These are phyloP conservation scores for Choreutis nemorana DNA, from an alignment of 2,888 invertebrate species.

Conservation along the genomic window DNA sequence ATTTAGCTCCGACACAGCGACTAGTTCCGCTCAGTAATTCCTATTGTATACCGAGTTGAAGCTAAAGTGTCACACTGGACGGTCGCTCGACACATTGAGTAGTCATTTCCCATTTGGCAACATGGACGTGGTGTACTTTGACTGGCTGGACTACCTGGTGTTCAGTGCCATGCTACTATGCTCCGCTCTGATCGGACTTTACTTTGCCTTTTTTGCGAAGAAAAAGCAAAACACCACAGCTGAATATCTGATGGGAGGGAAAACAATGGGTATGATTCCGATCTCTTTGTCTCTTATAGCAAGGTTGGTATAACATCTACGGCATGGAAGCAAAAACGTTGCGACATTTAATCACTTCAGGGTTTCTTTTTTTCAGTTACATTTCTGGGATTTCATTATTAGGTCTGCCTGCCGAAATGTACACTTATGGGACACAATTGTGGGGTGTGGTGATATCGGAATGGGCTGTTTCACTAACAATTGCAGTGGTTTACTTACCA, in stretches of 20 bases:
- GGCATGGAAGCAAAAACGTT: no score
- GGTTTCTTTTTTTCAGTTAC: constrained; percentile 61
- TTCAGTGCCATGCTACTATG: constrained; percentile 71
- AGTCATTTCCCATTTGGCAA: constrained; percentile 9
- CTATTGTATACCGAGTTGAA: constrained; percentile 39
- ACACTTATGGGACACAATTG: constrained; percentile 77
- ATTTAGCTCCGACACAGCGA: constrained; percentile 37
- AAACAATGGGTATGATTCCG: constrained; percentile 80
- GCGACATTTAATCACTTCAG: no score
- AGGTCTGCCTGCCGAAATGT: constrained; percentile 79
- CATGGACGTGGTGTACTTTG: constrained; percentile 60
- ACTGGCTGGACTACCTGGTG: constrained; percentile 70
- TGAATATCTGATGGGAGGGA: constrained; percentile 79
- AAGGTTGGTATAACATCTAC: constrained; percentile 66
- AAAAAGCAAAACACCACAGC: constrained; percentile 74
- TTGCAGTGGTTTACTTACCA: constrained; percentile 72
- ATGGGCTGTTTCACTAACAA: constrained; percentile 71
- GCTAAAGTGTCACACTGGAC: constrained; percentile 30
- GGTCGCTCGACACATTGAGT: constrained; percentile 26
- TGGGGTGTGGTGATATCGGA: constrained; percentile 73
- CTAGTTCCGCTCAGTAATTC: constrained; percentile 36
- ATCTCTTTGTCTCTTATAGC: constrained; percentile 81
- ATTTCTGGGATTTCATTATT: constrained; percentile 77
- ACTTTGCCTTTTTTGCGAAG: constrained; percentile 74
- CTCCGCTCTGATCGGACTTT: constrained; percentile 73